These are phyloP conservation scores for Microplitis demolitor DNA, from an alignment of 1,140 invertebrate genomes.

Conservation along the genomic window DNA sequence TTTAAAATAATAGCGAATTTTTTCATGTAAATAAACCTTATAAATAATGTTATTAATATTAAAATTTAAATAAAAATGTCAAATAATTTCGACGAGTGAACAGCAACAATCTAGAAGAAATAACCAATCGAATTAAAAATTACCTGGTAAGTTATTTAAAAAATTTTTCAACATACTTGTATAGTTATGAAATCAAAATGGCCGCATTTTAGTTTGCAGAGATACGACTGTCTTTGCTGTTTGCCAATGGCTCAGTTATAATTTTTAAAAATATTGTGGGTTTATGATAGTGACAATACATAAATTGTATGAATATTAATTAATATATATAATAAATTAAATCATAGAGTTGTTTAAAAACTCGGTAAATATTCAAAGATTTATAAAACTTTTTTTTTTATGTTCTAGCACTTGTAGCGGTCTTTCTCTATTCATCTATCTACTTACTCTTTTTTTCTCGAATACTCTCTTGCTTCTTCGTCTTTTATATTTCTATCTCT, in stretches of 20 bases:
- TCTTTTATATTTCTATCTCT: background rate
- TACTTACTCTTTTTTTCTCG: conserved; percentile 5
- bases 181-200: conserved; percentile 56
- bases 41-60: background rate
- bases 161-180: background rate
- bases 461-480: background rate
- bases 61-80: background rate
- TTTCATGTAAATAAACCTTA: background rate
- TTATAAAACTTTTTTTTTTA: background rate
- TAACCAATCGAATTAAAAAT: background rate
- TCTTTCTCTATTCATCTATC: conserved; percentile 1
- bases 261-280: conserved; percentile 37
- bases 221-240: conserved; percentile 51
- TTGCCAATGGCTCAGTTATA: conserved; percentile 51
- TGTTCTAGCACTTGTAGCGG: background rate
- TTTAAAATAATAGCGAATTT: background rate
- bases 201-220: conserved; percentile 58
- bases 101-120: background rate
- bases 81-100: background rate
- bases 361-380: conserved; percentile 43
- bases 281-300: conserved; percentile 41
- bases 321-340: conserved; percentile 22
- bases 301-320: conserved; percentile 47
- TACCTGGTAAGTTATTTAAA: background rate
- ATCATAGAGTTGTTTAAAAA: conserved; percentile 50